phyloP scores from a whole-genome alignment of 2,888 invertebrate genomes.

The Tridacna gigas region DNA sequence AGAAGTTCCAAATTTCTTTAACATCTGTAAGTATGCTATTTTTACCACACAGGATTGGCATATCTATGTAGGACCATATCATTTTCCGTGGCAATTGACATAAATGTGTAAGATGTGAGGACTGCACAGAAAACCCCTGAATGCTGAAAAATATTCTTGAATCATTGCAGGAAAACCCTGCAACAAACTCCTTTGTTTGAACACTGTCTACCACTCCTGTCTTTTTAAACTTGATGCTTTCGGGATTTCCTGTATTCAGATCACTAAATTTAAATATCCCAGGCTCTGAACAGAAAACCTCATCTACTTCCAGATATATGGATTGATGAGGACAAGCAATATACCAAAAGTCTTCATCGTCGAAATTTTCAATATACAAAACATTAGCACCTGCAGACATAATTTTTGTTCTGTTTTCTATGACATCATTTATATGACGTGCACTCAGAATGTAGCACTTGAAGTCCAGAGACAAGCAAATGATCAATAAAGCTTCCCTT shows the following conservation, averaged over 20 bases:
- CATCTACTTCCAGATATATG: neutral
- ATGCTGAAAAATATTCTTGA: constrained; percentile 25
- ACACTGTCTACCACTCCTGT: neutral
- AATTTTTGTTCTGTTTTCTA: neutral
- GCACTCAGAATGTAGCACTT: neutral
- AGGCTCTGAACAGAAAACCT: neutral
- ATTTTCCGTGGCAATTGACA: neutral
- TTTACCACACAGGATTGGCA: constrained; percentile 11
- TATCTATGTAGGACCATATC: neutral
- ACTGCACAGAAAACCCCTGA: neutral
- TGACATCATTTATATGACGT: neutral
- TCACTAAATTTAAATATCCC: neutral
- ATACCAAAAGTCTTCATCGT: neutral
- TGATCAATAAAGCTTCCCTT: neutral
- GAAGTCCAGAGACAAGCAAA: neutral
- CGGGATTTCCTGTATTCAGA: neutral
- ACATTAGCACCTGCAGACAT: neutral
- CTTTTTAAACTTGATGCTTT: neutral
- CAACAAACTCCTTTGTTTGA: neutral
- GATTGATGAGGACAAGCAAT: constrained; percentile 19
- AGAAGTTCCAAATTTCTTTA: neutral
- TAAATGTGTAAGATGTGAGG: constrained; percentile 12
- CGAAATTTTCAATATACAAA: neutral
- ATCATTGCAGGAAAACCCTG: neutral
- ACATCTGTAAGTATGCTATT: constrained; percentile 12